A percentile compares a stretch with the other conserved stretches of the same genome.
phyloP scores from a whole-genome alignment of 2,888 invertebrate species.

The Mechanitis mazaeus region DNA sequence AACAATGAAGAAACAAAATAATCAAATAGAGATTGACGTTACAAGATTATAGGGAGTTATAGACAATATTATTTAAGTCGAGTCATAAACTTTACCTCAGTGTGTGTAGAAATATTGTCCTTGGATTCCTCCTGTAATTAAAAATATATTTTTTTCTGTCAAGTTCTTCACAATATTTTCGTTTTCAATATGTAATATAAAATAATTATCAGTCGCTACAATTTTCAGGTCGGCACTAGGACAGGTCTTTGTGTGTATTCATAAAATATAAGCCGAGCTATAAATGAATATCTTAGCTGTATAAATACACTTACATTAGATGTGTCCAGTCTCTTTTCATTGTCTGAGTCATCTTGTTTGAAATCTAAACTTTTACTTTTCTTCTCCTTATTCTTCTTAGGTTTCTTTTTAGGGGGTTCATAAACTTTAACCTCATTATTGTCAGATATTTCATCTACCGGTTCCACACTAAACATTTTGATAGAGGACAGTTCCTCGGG shows the following conservation, averaged over 20 bases:
- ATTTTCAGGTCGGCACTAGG: too few relatives aligned
- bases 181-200: too few relatives aligned
- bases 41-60: not conserved
- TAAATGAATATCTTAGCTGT: not conserved
- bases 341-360: constrained; percentile 55
- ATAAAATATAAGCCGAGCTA: not conserved
- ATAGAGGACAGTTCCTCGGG: constrained; percentile 85
- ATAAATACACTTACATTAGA: constrained; percentile 47
- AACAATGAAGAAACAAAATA: not conserved
- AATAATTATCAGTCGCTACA: too few relatives aligned
- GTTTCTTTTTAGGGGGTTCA: constrained; percentile 61
- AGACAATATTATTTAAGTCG: not conserved
- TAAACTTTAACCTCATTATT: constrained; percentile 47
- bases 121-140: constrained; percentile 22
- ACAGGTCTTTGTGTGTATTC: too few relatives aligned
- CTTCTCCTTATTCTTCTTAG: constrained; percentile 55
- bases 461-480: constrained; percentile 75
- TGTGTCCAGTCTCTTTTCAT: constrained; percentile 54
- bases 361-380: constrained; percentile 54
- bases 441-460: constrained; percentile 41
- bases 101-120: not conserved
- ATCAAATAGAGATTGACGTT: not conserved
- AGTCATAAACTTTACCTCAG: not conserved
- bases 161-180: too few relatives aligned
- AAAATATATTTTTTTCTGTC: not conserved